Conservation (phyloP, 2,888 invertebrate species). For the Anthoptus insignis region DNA sequence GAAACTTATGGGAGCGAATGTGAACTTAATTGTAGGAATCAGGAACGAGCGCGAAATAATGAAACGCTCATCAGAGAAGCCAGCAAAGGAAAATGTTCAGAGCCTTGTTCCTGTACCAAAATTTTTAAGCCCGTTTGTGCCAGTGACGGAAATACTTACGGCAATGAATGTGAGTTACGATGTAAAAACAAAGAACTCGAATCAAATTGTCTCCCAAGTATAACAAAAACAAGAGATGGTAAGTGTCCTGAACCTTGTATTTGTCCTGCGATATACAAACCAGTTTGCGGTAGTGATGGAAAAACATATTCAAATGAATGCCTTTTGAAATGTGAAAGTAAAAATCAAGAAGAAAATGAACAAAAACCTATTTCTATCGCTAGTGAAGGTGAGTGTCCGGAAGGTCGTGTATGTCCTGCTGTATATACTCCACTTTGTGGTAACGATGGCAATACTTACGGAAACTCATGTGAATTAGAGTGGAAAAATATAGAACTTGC, state of each 20-base stretch:
- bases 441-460: constrained; percentile 45
- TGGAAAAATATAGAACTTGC: constrained; percentile 41
- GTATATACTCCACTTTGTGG: constrained; percentile 48
- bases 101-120: constrained; percentile 39
- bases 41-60: not conserved
- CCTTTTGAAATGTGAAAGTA: constrained; percentile 45
- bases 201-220: constrained; percentile 40
- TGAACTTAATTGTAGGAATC: constrained; percentile 46
- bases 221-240: not conserved
- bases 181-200: constrained; percentile 54
- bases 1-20: constrained; percentile 39
- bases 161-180: constrained; percentile 53
- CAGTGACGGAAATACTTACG: constrained; percentile 52
- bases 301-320: constrained; percentile 49
- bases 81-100: not conserved
- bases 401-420: not conserved
- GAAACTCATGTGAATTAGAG: constrained; percentile 43
- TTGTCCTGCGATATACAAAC: constrained; percentile 36
- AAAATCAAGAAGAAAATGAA: constrained; percentile 22
- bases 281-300: constrained; percentile 46
- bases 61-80: not conserved
- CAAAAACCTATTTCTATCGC: constrained; percentile 17
- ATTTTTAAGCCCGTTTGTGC: constrained; percentile 51
- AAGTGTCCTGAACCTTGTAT: constrained; percentile 36
- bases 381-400: constrained; percentile 21